These are phyloP conservation scores for Istiophorus platypterus DNA, from an alignment of 2,113 vertebrate genomes.

Conservation along the genomic window DNA sequence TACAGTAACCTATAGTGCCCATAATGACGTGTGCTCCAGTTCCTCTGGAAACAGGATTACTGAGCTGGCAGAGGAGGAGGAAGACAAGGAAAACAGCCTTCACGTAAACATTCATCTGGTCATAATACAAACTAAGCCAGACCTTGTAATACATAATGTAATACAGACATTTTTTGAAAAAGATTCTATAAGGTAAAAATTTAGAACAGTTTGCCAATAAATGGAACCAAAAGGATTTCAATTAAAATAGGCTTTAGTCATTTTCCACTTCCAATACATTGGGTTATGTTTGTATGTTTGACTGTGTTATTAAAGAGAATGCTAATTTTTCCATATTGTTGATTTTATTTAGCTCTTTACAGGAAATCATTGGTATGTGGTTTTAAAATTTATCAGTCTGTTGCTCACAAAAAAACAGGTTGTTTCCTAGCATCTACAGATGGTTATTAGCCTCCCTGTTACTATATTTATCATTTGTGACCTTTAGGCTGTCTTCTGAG, in stretches of 20 bases:
- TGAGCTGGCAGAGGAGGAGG: constrained; percentile 8
- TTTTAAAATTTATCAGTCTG: neutral
- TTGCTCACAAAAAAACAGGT: too few relatives aligned
- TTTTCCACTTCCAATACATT: too few relatives aligned
- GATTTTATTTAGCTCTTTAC: neutral
- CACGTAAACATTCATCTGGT: constrained; percentile 20
- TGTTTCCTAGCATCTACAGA: too few relatives aligned
- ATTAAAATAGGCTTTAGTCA: neutral
- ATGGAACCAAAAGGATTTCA: too few relatives aligned
- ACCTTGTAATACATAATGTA: neutral
- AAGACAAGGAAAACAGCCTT: constrained; percentile 24
- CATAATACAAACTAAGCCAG: neutral
- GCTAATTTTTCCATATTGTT: too few relatives aligned
- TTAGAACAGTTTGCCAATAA: neutral
- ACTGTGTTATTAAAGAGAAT: neutral
- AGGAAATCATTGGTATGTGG: neutral
- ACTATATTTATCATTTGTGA: neutral
- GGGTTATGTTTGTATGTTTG: neutral
- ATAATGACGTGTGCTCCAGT: neutral
- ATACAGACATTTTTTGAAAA: neutral
- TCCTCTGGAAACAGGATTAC: neutral
- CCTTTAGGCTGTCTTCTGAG: neutral
- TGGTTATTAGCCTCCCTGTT: neutral
- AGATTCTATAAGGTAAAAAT: neutral
- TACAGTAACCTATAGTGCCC: neutral